Base-by-base conservation (phyloP, 2,113 vertebrate genomes). In the Illadopsis cleaveri region DNA sequence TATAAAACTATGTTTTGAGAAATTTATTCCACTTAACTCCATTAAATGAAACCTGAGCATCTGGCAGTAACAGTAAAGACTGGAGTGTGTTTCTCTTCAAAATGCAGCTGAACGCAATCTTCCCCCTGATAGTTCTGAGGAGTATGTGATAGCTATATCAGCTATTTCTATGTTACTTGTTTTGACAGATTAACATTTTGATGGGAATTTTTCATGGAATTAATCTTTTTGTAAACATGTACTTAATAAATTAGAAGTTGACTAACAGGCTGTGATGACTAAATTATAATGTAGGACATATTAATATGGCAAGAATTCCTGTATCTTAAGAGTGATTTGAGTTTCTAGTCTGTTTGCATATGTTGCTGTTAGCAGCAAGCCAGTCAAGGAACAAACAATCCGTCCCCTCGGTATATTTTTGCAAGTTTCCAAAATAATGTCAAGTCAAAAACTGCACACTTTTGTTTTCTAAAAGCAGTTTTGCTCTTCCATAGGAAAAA, bases 41-140 rank as follows among this genome's bases (percentile, higher is more conserved):
- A 73, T 96, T 96, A 94, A 95, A 91, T 91, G 85, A 94, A 96
- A 94, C 94, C 16, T 75, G 60, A 95, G 90, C 83, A 91, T 77
- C 91, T 96, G 86, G 78, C 47, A 27, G 76, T 71, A 54, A 48
- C 57, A 90, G 53, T 54, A 94, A 95, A 93, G 93, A 60, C 79
- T 92, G 38, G 89, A 90, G 91, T 75, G 85, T 80, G 91, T 95
- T 87, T 94, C 61, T 89, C 77, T 94, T 95, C 77, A 93, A 97
- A 96, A 87, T 90, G 72, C 73, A 94, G 69, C 79, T 82, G 96
- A 97, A 97, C 3, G 2, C 47, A 93, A 58, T 98, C 94, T 97
- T 94, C 84, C 77, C 42, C 64, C 68, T 90, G 82, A 42, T 95
- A 92, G 86, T 92, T 96, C 40, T 92, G 28, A 45, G 48, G 47